Base-by-base conservation (phyloP, 1,140 invertebrate genomes). In the Metopolophium dirhodum region DNA sequence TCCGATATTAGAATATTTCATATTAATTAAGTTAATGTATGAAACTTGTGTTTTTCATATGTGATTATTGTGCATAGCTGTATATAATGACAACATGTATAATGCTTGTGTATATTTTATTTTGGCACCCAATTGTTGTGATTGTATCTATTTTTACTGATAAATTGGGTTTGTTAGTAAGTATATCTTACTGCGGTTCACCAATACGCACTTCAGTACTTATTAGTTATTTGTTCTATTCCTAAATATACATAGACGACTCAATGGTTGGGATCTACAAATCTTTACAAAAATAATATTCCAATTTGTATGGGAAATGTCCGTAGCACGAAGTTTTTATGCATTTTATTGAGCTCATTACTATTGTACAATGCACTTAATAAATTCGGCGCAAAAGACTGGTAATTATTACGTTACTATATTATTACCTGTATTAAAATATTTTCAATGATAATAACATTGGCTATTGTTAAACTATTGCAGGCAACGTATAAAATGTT, bases 111-210 rank as follows among this genome's bases (percentile, higher is more conserved):
- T 91, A 91, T 11, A n/a, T 23, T 77, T 3, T 82, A 91, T 91
- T 91, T 91, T 91, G 68, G 90, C 61, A 91, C 82, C 90, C 90
- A 35, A 35, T 82, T 30, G 68, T 91, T 77, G 82, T 91, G 26
- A 26, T 7, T 30, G 49, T 41, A 68, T 91, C 90, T n/a, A 77
- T 91, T 82, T 35, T 9, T 18, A 91, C 90, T 22, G 61, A 91
- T 47, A 22, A 47, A n/a, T 35, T 82, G 1, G 4, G 11, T 14
- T 18, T n/a, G 51, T n/a, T 91, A 9, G 61, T 91, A 30, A 91
- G 90, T 54, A 54, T 47, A n/a, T 82, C n/a, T 61, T 57, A 90
- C 6, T 26, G 37, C 23, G 23, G 37, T 57, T 90, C 6, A 35
- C 14, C 2, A 90, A 90, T 61, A 11, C 4, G 41, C 57, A 61